Conservation (phyloP, 2,888 invertebrate genomes). For the Iselma pallidipennis region DNA sequence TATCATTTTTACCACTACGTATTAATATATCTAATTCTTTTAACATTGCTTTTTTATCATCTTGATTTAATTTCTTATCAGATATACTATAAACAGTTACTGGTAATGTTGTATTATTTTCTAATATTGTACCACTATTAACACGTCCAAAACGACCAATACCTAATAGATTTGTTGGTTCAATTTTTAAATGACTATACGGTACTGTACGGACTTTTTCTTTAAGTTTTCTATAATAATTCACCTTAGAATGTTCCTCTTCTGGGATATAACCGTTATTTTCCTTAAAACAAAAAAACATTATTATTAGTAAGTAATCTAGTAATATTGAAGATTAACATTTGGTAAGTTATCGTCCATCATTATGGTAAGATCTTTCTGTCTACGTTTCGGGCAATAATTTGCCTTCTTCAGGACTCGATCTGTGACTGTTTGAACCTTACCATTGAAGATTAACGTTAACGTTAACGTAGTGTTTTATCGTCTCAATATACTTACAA, state of each 20-base stretch:
- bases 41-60: slow-evolving; percentile 60
- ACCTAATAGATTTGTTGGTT: slow-evolving; percentile 68
- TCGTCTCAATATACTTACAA: slow-evolving; percentile 59
- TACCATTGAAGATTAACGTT: no score
- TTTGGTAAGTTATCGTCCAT: no score
- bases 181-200: slow-evolving; percentile 71
- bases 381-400: no score
- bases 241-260: slow-evolving; percentile 66
- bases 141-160: slow-evolving; percentile 80
- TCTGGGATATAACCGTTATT: slow-evolving; percentile 79
- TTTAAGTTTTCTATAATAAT: slow-evolving; percentile 75
- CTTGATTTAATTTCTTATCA: slow-evolving; percentile 57
- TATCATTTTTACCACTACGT: slow-evolving; percentile 69
- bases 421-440: no score
- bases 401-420: no score
- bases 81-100: slow-evolving; percentile 70
- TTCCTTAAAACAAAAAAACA: slow-evolving; percentile 58
- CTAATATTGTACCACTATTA: slow-evolving; percentile 70
- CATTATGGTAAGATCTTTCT: no score
- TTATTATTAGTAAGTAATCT: no score
- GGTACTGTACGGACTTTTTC: slow-evolving; percentile 76
- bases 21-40: slow-evolving; percentile 75
- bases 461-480: no score
- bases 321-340: no score
- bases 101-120: slow-evolving; percentile 61